Evolutionary conservation across 2,113 vertebrate genomes (phyloP), one percentile per base, ranked within the genome.

Genomic region (Antennarius striatus): DNA sequence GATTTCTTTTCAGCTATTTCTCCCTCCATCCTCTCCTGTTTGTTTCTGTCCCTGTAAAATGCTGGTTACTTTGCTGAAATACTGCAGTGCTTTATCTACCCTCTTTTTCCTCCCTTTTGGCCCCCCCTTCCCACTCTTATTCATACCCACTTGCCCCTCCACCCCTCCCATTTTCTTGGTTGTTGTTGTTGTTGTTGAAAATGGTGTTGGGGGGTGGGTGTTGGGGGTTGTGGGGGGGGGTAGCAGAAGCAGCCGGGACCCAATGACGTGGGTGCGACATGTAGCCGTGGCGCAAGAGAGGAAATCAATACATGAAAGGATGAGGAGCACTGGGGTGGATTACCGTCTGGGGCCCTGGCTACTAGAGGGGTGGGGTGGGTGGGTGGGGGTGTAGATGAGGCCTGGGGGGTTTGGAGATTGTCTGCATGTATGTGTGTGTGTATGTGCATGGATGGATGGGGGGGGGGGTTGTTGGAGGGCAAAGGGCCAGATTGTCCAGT

Each of bases 231-330:
- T 58, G 48, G 53, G 64, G 57, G 59, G 75, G 61, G 6, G 36
- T 71, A 74, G 79, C 57, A 73, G 77, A 62, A 79, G 79, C 83
- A 79, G 85, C 76, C 80, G 54, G 86, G 88, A 83, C 83, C 89
- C 88, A 88, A 89, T 91, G 89, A 90, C 89, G 90, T 91, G 89
- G 90, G 90, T 90, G 90, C 86, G 86, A 91, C 90, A 91, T 90
- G 87, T 91, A 91, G 89, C 87, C 87, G 86, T 81, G 86, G 90
- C 73, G 81, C 90, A 86, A 82, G 90, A 91, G 87, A 91, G 89
- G 90, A 91, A 91, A 91, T 91, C 90, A 86, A 91, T 91, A 91
- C 89, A 84, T 91, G 90, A 89, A 91, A 89, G 89, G 90, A 91
- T 91, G 90, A 91, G 90, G 89, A 90, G 89, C 90, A 88, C 87